Evolutionary conservation across 2,888 invertebrate species (phyloP).

Genomic region (Drosophila buzzatii): DNA sequence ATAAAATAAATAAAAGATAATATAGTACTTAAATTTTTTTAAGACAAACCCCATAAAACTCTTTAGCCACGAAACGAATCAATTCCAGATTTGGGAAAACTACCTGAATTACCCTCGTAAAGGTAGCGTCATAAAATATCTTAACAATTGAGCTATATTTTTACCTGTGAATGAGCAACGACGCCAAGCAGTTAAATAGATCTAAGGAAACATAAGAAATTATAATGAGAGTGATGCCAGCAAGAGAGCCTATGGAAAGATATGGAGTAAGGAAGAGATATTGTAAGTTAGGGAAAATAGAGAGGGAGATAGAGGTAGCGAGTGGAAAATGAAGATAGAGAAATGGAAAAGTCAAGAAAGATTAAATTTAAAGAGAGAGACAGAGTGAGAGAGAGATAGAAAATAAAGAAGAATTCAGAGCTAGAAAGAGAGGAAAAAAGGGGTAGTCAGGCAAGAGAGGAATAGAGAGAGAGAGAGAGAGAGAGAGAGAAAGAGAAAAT

Average conservation of each 20-base stretch:
- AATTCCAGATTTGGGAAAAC: conserved; percentile 7
- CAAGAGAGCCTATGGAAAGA: no score
- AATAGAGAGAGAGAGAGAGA: background rate
- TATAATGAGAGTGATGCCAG: background rate
- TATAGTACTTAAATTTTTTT: background rate
- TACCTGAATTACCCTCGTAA: conserved; percentile 26
- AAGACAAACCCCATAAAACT: background rate
- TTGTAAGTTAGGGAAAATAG: background rate
- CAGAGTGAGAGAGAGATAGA: background rate
- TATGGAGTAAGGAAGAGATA: background rate
- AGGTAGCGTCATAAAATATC: conserved; percentile 9
- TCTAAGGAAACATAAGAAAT: background rate
- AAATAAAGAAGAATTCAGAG: background rate
- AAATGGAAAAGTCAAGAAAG: background rate
- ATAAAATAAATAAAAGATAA: background rate
- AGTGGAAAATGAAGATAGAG: background rate
- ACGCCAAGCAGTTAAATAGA: background rate
- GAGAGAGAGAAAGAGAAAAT: background rate
- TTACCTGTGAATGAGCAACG: conserved; percentile 5
- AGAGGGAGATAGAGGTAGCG: background rate
- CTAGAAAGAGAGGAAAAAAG: no score
- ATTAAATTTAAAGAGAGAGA: background rate
- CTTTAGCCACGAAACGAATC: conserved; percentile 1
- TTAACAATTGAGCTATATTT: background rate
- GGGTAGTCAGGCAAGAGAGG: background rate